Evolutionary conservation across 37 sponge, comb jelly and placozoan species (phyloP).

Genomic region (Agelas oroides): DNA sequence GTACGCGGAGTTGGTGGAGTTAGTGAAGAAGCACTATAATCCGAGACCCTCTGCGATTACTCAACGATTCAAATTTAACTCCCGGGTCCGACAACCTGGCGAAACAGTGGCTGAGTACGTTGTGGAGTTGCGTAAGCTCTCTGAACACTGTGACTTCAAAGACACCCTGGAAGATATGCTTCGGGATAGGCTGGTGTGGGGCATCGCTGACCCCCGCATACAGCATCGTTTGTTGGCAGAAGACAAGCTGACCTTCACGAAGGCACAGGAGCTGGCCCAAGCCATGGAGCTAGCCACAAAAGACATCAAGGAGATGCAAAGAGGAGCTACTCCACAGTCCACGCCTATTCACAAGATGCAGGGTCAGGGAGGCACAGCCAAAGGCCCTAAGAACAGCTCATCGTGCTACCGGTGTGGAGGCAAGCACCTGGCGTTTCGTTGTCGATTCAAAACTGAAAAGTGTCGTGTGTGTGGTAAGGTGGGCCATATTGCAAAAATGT

Average conservation of each 20-base stretch:
- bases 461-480: constrained; percentile 2
- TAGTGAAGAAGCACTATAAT: constrained; percentile 6
- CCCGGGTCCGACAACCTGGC: neutral
- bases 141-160: constrained; percentile 33
- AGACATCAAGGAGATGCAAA: neutral
- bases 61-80: constrained; percentile 15
- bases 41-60: constrained; percentile 20
- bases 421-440: neutral
- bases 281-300: neutral
- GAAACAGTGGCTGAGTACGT: constrained; percentile 9
- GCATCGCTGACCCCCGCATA: neutral
- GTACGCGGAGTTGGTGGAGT: constrained; percentile 16
- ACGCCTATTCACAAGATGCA: neutral
- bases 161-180: constrained; percentile 33
- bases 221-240: neutral
- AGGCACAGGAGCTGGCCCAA: neutral
- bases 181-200: constrained; percentile 10
- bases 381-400: neutral
- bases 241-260: neutral
- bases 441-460: neutral
- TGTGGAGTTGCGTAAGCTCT: constrained; percentile 7
- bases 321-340: neutral
- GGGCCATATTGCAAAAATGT: constrained; percentile 14
- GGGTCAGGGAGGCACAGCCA: neutral
- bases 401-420: neutral